Evolutionary conservation across 2,797 vertebrate genomes (phyloP).

Genomic region (Phylloscopus collybita): DNA sequence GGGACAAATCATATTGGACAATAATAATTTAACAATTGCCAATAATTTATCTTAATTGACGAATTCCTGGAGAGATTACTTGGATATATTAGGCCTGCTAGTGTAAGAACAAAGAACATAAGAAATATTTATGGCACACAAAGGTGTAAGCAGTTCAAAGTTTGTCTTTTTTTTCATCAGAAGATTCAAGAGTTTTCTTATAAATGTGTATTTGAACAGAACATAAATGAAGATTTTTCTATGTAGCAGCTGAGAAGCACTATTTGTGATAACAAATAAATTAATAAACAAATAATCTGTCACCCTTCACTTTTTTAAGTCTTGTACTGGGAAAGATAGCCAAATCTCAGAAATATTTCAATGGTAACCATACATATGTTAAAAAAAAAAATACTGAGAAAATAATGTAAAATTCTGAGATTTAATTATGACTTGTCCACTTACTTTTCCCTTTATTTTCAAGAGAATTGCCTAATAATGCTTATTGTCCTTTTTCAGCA

Average conservation of each 20-base stretch:
- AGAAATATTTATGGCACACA: not conserved
- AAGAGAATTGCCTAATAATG: not conserved
- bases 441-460: not conserved
- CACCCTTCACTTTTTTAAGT: not conserved
- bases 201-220: not conserved
- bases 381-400: not conserved
- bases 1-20: not conserved
- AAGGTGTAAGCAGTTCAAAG: not conserved
- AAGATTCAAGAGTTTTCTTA: not conserved
- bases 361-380: accelerated
- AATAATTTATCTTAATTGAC: not conserved
- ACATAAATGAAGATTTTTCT: not conserved
- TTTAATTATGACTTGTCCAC: not conserved
- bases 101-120: not conserved
- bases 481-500: not conserved
- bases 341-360: not conserved
- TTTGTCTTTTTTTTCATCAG: not conserved
- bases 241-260: not conserved
- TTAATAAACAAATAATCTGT: not conserved
- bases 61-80: not conserved
- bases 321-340: not conserved
- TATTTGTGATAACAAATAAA: not conserved
- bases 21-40: not conserved
- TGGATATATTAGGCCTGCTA: not conserved
- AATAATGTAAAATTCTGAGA: not conserved